Evolutionary conservation across 1,140 invertebrate genomes (phyloP).

Genomic region (Trichogramma pretiosum): DNA sequence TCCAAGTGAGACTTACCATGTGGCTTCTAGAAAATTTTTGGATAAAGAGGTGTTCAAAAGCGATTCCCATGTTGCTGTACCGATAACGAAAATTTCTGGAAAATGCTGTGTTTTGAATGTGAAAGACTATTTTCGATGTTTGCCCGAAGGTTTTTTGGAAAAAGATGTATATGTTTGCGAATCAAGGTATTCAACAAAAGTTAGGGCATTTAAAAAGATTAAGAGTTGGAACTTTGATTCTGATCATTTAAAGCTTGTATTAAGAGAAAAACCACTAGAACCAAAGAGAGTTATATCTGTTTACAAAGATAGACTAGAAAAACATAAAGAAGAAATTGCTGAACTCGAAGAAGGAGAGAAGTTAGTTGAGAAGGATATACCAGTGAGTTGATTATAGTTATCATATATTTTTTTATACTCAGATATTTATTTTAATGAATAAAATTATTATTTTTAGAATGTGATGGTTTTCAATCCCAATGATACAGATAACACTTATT

Average conservation of each 20-base stretch:
- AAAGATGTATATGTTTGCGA: slow-evolving; percentile 97
- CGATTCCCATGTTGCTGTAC: slow-evolving; percentile 73
- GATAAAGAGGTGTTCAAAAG: slow-evolving; percentile 96
- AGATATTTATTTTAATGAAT: too few species aligned
- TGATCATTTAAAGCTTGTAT: slow-evolving; percentile 56
- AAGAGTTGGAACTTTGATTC: slow-evolving; percentile 76
- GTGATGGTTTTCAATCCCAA: slow-evolving; percentile 59
- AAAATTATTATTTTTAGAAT: slow-evolving; percentile 52
- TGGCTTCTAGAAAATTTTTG: slow-evolving; percentile 88
- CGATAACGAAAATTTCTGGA: slow-evolving; percentile 81
- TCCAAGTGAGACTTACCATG: slow-evolving; percentile 91
- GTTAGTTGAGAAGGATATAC: slow-evolving; percentile 69
- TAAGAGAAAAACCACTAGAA: slow-evolving; percentile 66
- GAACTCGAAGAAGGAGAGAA: slow-evolving; percentile 75
- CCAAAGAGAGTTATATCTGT: slow-evolving; percentile 85
- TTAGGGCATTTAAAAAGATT: slow-evolving; percentile 87
- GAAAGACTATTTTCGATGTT: slow-evolving; percentile 88
- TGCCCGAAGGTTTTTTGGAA: slow-evolving; percentile 78
- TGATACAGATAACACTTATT: slow-evolving; percentile 74
- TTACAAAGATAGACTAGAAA: slow-evolving; percentile 82
- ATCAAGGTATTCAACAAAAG: slow-evolving; percentile 80
- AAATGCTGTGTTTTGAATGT: slow-evolving; percentile 90
- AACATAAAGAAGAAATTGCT: slow-evolving; percentile 82
- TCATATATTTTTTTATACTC: slow-evolving; percentile 13
- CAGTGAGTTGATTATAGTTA: slow-evolving; percentile 50